A percentile compares a stretch with the other conserved stretches of the same genome.
Conservation (phyloP, 2,888 invertebrate species). For the Axea sp. region DNA sequence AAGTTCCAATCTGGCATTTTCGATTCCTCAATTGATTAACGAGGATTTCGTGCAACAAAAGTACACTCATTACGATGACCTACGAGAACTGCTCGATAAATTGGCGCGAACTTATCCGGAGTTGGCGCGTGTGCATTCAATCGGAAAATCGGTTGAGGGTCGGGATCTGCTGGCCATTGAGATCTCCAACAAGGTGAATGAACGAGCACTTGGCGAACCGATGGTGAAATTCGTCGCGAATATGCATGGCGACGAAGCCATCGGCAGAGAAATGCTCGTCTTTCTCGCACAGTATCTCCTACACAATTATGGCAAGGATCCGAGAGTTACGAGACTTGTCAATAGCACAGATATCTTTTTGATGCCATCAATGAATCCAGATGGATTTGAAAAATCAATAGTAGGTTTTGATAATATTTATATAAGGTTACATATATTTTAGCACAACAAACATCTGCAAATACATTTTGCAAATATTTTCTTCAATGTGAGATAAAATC, state of each 20-base stretch:
- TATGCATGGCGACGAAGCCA: constrained; percentile 97
- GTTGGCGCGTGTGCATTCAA: constrained; percentile 85
- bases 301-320: constrained; percentile 85
- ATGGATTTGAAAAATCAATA: constrained; percentile 88
- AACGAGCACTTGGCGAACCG: constrained; percentile 85
- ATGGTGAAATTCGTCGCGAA: constrained; percentile 97
- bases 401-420: constrained; percentile 10
- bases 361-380: constrained; percentile 98
- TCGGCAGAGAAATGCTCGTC: constrained; percentile 89
- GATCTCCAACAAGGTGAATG: constrained; percentile 86
- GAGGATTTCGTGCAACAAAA: background rate
- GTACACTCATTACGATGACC: background rate
- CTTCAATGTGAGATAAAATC: no score
- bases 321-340: constrained; percentile 87
- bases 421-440: no score
- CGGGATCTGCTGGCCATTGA: constrained; percentile 91
- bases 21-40: background rate
- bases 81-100: constrained; percentile 81
- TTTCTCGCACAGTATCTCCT: constrained; percentile 82
- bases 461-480: no score
- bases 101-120: constrained; percentile 85
- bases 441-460: no score
- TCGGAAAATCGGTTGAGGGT: constrained; percentile 92
- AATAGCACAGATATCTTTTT: constrained; percentile 94
- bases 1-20: background rate